Base-by-base conservation (phyloP, 2,797 vertebrate genomes). In the Acridotheres tristis region DNA sequence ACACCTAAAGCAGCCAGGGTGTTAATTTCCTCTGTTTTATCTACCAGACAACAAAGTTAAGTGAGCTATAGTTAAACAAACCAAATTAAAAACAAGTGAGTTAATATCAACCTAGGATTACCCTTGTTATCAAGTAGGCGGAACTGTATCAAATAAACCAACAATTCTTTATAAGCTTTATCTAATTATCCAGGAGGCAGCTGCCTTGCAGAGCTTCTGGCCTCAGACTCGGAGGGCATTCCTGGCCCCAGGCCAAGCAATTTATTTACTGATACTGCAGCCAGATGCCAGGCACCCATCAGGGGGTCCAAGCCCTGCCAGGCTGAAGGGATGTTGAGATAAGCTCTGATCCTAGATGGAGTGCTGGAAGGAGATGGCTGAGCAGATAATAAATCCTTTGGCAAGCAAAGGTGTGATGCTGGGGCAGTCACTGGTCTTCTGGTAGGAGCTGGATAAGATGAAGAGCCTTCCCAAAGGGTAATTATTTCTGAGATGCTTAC, bases 21-120 rank as follows among this genome's bases (percentile, higher is more conserved):
- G 85, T 72, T 96, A 94, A 96, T 96, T 96, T 96, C 96, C 96
- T 96, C 55, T 95, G 69, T 54, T 96, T 95, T 96, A 96, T 96
- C 90, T 93, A 43, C 62, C 53, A 90, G 66, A 62, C 51, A 79
- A 93, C 83, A 84, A 68, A 93, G 85, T 85, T 61, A 94, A 95
- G 94, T 88, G 95, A 94, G 32, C 95, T 96, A 45, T 92, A 94
- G 76, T 87, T 94, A 96, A 95, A 95, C 95, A 96, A 96, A 96
- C 81, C 84, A 85, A 96, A 95, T 97, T 96, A 95, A 96, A 96
- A 80, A 36, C 80, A 90, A 90, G 75, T 85, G 67, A 65, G 89
- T 96, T 93, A 96, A 96, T 96, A 92, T 87, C 95, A 94, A 92
- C 90, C 92, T 73, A 65, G 84, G 81, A 94, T 95, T 95, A 90